Base-by-base conservation (phyloP, 2,113 vertebrate genomes). In the Aythya baeri region DNA sequence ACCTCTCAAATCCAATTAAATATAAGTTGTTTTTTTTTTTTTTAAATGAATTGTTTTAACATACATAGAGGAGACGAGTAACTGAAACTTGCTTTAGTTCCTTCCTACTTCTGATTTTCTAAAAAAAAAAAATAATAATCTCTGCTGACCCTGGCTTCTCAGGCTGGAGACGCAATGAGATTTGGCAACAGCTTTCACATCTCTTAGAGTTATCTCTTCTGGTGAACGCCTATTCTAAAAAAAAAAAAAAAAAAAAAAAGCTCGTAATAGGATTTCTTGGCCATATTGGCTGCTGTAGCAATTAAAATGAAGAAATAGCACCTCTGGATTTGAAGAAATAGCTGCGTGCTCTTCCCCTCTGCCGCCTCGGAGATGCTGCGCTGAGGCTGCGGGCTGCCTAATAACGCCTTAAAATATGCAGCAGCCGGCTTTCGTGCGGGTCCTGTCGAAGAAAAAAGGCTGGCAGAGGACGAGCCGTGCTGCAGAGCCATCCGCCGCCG, bases 111-210 rank as follows among this genome's bases (percentile, higher is more conserved):
- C 1, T 7, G 32, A 7, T 70, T 74, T 70, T 52, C 55, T 36
- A 13, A 9, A 1, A 32, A 13, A 9, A 1, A 41, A n/a, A 16
- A 4, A 3, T 15, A 20, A n/a, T 11, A 4, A 4, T 18, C 32
- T 8, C 63, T 16, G n/a, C 44, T 27, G 27, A 8, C 44, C 54
- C 57, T 29, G 61, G 43, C 29, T 68, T 59, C 62, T 49, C 6
- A 11, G 49, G 70, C 15, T 13, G 55, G 67, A 54, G 44, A 7
- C 9, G 18, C 49, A 13, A 22, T 0, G 41, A 44, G 62, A 26
- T 76, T 74, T 82, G 91, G 50, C 21, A 11, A 5, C 5, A 14
- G 52, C 34, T 43, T 62, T 68, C 43, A 1, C 59, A 2, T 26
- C 32, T n/a, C 57, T 49, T n/a, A 25, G 31, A n/a, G 66, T 22